Conservation (phyloP, 2,888 invertebrate species). For the Drosophila robusta region DNA sequence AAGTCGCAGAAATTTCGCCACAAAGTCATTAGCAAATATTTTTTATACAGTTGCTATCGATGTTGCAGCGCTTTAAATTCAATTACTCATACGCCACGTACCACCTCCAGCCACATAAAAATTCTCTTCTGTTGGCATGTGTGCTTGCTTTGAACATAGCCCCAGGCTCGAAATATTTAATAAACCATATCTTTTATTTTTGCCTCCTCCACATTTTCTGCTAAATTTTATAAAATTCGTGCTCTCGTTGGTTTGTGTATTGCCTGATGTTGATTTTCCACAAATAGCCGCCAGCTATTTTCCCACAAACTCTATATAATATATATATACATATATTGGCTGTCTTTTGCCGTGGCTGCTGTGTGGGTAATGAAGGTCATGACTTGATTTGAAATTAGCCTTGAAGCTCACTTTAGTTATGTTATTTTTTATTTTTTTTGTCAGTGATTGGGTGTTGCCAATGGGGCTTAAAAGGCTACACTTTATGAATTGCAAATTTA, state of each 20-base stretch:
- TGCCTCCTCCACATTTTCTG: slow-evolving; percentile 35
- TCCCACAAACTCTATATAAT: slow-evolving; percentile 63
- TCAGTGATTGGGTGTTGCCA: slow-evolving; percentile 26
- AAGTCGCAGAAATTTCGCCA: slow-evolving; percentile 17
- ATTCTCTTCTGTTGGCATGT: slow-evolving; percentile 38
- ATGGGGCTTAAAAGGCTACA: slow-evolving; percentile 1
- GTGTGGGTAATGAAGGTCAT: slow-evolving; percentile 55
- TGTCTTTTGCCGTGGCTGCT: slow-evolving; percentile 40
- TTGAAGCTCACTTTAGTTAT: slow-evolving; percentile 25
- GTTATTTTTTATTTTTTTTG: slow-evolving; percentile 1
- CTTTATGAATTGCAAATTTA: slow-evolving; percentile 16
- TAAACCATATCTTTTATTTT: slow-evolving; percentile 68
- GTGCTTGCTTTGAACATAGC: slow-evolving; percentile 57
- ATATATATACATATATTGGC: slow-evolving; percentile 59
- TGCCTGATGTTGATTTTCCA: slow-evolving; percentile 62
- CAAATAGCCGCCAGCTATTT: slow-evolving; percentile 67
- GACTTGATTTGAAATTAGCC: slow-evolving; percentile 67
- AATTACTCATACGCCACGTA: slow-evolving; percentile 56
- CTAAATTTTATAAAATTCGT: slow-evolving; percentile 47
- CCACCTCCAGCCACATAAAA: slow-evolving; percentile 24
- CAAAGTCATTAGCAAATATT: slow-evolving; percentile 55
- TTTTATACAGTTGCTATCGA: slow-evolving; percentile 17
- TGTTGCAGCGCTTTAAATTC: slow-evolving; percentile 56
- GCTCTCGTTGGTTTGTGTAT: slow-evolving; percentile 30
- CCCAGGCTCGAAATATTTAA: slow-evolving; percentile 67